These are phyloP conservation scores for Tupaia chinensis DNA, from an alignment of 2,113 vertebrate genomes.

Conservation along the genomic window DNA sequence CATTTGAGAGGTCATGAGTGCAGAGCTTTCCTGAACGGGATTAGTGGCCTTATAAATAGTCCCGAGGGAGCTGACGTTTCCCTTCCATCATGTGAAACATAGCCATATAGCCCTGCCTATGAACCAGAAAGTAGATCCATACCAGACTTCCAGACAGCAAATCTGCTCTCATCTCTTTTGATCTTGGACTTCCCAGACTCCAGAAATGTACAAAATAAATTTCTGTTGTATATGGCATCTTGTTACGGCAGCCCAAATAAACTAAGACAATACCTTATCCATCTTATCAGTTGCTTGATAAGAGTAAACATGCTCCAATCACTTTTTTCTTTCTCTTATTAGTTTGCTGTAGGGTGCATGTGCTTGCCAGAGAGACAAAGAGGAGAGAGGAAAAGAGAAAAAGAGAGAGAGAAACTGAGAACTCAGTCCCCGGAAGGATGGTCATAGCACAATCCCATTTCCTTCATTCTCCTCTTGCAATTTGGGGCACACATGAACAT, in stretches of 20 bases:
- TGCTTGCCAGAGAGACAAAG: no score
- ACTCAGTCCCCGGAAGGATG: no score
- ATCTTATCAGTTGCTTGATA: background rate
- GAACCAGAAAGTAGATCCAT: background rate
- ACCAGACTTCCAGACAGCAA: background rate
- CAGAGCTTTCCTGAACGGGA: background rate
- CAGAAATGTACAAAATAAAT: background rate
- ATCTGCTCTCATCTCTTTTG: background rate
- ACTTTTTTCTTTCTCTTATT: no score
- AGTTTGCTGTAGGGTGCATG: no score
- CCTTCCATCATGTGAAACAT: fast-evolving
- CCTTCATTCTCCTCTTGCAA: no score
- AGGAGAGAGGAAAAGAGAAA: no score
- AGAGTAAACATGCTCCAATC: background rate
- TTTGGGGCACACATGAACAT: no score
- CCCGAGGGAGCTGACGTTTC: background rate
- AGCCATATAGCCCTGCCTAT: background rate
- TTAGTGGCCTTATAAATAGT: background rate
- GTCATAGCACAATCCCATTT: no score
- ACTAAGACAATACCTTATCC: background rate
- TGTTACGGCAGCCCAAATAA: background rate
- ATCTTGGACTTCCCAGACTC: background rate
- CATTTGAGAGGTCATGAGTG: background rate
- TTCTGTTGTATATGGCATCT: no score
- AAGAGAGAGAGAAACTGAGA: no score